Evolutionary conservation across 2,113 vertebrate species (phyloP).

Genomic region (Machaerirhynchus nigripectus): DNA sequence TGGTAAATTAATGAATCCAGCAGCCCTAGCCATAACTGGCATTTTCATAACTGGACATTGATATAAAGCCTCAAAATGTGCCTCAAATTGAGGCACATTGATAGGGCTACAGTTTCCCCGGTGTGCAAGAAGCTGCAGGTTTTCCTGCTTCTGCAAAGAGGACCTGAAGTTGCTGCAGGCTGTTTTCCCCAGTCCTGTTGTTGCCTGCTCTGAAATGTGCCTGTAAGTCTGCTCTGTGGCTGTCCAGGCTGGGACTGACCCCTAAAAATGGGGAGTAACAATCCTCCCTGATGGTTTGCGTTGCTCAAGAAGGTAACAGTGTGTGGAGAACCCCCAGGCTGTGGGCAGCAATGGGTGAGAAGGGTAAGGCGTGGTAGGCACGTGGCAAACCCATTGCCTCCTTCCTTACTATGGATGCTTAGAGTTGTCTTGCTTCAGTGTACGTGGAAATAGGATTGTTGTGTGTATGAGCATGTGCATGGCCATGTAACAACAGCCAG

Average conservation of each 20-base stretch:
- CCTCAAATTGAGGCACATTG: neutral
- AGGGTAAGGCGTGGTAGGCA: neutral
- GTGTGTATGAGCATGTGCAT: constrained; percentile 14
- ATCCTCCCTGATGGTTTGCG: neutral
- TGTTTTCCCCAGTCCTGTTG: neutral
- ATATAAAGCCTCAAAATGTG: neutral
- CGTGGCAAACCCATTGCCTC: neutral
- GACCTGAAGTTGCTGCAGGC: neutral
- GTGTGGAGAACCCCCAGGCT: neutral
- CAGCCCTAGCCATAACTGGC: neutral
- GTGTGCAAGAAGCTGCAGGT: neutral
- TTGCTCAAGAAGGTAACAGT: neutral
- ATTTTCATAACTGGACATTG: neutral
- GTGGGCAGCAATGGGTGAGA: neutral
- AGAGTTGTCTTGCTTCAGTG: neutral
- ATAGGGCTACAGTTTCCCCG: neutral
- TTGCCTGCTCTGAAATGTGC: neutral
- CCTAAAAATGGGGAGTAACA: neutral
- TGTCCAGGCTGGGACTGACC: neutral
- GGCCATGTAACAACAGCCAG: neutral
- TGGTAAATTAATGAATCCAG: neutral
- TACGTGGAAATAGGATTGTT: rapidly evolving
- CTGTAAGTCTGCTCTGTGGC: neutral
- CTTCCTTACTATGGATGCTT: neutral
- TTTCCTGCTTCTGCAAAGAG: neutral